Evolutionary conservation across 2,888 invertebrate species (phyloP), one percentile per base, ranked within the genome.

Genomic region (Muschampia plurimacula): DNA sequence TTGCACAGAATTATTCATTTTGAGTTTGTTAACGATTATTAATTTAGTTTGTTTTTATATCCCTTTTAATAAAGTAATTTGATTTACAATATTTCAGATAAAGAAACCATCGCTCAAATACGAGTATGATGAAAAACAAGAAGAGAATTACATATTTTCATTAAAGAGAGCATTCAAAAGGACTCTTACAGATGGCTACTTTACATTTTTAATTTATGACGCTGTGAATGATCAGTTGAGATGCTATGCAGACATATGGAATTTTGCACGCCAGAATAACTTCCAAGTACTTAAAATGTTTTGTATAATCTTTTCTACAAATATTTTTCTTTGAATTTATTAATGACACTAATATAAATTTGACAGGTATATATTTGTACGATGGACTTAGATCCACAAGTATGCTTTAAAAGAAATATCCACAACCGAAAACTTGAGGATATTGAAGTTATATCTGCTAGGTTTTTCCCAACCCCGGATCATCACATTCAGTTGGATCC

Each of bases 151-250:
- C 85, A 90, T 97, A 79, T 95, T 95, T 76, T 98, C 97, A 69
- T 94, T 99, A 75, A 95, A 97, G 74, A 98, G 98, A 92, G 97
- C 98, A 12, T 98, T 98, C 87, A 98, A 97, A 86, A 98, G 98
- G 90, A 98, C 97, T 39, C 94, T 99, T 3, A 97, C 97, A 9
- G 98, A 99, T 89, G 82, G 82, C 7, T 82, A 79, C 66, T 99
- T 98, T 89, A 96, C 97, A 74, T 98, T 99, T 87, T 97, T 99
- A 79, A 98, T 99, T 85, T 96, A 98, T 60, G 99, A 99, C 89
- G 97, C 98, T 82, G 96, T 98, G 55, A 98, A 99, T 88, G 97
- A 97, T 76, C 97, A 97, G 83, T 94, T 97, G 22, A 96, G 96
- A 76, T 96, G 97, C 81, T 98, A 98, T 85, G 97, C 97, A 73